Percentiles rank a stretch among this genome's conserved stretches.
These are phyloP conservation scores for Odontocolon sp. DNA, from an alignment of 2,888 invertebrate genomes.

Conservation along the genomic window DNA sequence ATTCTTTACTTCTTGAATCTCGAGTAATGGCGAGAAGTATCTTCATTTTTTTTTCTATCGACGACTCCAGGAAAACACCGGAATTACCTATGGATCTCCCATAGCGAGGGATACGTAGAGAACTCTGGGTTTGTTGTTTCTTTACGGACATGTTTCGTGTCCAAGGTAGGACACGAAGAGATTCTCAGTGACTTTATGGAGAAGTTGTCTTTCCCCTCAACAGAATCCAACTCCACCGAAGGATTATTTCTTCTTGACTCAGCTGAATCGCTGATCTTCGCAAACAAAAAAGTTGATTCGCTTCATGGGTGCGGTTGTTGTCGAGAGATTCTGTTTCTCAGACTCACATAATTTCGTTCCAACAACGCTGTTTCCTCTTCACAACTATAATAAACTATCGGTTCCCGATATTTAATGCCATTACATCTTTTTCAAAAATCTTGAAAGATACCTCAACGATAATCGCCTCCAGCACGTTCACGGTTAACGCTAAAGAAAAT, in stretches of 20 bases:
- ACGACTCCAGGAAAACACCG: slow-evolving; percentile 51
- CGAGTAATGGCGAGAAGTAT: not conserved
- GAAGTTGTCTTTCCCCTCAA: slow-evolving; percentile 13
- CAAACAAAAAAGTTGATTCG: slow-evolving; percentile 4
- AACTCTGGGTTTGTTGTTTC: not conserved
- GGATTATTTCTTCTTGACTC: slow-evolving; percentile 12
- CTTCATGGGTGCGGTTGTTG: slow-evolving; percentile 4
- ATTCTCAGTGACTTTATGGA: slow-evolving; percentile 8
- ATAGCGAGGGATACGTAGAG: slow-evolving; percentile 4
- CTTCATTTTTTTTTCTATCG: slow-evolving; percentile 22
- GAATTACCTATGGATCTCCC: slow-evolving; percentile 59
- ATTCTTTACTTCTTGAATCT: not conserved
- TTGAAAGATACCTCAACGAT: too few species aligned
- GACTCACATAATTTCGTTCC: slow-evolving; percentile 7
- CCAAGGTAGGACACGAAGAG: not conserved
- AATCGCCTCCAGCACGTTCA: too few species aligned
- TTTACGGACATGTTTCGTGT: slow-evolving; percentile 15
- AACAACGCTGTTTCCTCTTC: not conserved
- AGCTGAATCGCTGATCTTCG: not conserved
- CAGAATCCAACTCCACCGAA: not conserved
- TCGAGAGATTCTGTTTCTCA: not conserved
- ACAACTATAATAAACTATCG: slow-evolving; percentile 7
- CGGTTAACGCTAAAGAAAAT: not conserved
- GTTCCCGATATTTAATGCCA: too few species aligned
- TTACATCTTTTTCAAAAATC: too few species aligned